Conservation (phyloP, 2,113 vertebrate species). For the Crocuta crocuta region DNA sequence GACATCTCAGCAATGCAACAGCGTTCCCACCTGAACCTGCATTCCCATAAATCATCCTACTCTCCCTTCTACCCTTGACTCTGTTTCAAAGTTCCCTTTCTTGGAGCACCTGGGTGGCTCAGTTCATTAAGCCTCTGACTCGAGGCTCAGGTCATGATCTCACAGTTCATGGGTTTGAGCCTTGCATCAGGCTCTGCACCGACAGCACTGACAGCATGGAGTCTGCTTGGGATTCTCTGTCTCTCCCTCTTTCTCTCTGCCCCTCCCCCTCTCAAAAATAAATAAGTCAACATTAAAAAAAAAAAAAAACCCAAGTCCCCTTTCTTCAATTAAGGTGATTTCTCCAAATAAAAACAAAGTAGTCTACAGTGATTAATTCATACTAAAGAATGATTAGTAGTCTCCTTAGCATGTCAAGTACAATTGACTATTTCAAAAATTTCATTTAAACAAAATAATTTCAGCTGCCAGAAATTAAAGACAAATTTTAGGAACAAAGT, state of each 20-base stretch:
- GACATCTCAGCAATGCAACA: neutral
- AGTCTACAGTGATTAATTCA: neutral
- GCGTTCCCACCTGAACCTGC: neutral
- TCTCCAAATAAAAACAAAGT: conserved; percentile 28
- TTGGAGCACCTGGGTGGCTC: neutral
- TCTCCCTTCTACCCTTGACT: neutral
- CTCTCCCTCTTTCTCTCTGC: no score
- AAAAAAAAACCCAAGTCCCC: no score
- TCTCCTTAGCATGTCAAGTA: neutral
- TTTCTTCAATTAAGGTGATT: neutral
- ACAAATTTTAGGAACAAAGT: neutral
- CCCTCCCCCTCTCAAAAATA: no score
- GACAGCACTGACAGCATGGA: no score
- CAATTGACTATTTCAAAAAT: neutral
- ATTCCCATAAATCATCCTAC: neutral
- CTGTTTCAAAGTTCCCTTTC: neutral
- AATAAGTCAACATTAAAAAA: no score
- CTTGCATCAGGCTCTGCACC: no score
- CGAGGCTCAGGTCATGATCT: no score
- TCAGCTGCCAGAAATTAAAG: neutral
- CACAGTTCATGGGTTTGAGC: no score
- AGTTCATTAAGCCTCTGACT: no score
- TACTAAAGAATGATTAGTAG: neutral
- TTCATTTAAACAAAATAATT: conserved; percentile 1
- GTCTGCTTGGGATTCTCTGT: no score